A percentile compares a stretch with the other conserved stretches of the same genome.
Conservation (phyloP, 2,888 invertebrate species). For the Papilio demoleus region DNA sequence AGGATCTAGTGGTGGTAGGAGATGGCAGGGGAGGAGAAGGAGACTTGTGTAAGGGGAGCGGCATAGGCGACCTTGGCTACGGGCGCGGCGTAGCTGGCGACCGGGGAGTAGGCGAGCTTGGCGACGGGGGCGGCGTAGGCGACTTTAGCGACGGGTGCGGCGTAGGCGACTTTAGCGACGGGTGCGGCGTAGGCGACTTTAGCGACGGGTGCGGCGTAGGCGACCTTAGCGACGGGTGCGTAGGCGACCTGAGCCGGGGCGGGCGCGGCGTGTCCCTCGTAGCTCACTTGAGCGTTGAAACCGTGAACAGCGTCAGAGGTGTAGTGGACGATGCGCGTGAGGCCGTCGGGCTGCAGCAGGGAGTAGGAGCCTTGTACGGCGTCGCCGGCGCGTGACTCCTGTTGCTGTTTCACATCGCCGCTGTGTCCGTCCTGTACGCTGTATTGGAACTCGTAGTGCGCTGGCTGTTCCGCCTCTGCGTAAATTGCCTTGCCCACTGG, state of each 20-base stretch:
- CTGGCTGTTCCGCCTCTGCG: slow-evolving; percentile 67
- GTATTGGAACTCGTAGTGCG: slow-evolving; percentile 75
- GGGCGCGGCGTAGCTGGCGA: slow-evolving; percentile 46
- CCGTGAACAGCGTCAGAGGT: slow-evolving; percentile 72
- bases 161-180: slow-evolving; percentile 43
- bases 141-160: slow-evolving; percentile 54
- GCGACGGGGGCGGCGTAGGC: slow-evolving; percentile 55
- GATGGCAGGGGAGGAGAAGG: slow-evolving; percentile 68
- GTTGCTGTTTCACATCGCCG: slow-evolving; percentile 77
- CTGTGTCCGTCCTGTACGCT: slow-evolving; percentile 73
- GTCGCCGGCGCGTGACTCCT: slow-evolving; percentile 73
- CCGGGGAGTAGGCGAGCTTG: slow-evolving; percentile 55
- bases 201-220: slow-evolving; percentile 52
- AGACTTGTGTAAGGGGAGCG: slow-evolving; percentile 60
- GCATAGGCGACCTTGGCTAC: slow-evolving; percentile 43
- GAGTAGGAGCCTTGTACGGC: slow-evolving; percentile 76
- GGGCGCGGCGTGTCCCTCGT: slow-evolving; percentile 67
- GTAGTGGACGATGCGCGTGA: slow-evolving; percentile 75
- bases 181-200: slow-evolving; percentile 49
- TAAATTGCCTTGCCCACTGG: slow-evolving; percentile 64
- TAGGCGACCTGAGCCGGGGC: slow-evolving; percentile 51
- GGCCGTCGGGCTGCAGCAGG: slow-evolving; percentile 77
- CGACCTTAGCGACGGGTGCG: slow-evolving; percentile 43
- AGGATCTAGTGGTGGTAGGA: slow-evolving; percentile 70
- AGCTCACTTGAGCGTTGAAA: slow-evolving; percentile 76